phyloP scores from a whole-genome alignment of 1,140 invertebrate species.

The Antheraea pernyi region DNA sequence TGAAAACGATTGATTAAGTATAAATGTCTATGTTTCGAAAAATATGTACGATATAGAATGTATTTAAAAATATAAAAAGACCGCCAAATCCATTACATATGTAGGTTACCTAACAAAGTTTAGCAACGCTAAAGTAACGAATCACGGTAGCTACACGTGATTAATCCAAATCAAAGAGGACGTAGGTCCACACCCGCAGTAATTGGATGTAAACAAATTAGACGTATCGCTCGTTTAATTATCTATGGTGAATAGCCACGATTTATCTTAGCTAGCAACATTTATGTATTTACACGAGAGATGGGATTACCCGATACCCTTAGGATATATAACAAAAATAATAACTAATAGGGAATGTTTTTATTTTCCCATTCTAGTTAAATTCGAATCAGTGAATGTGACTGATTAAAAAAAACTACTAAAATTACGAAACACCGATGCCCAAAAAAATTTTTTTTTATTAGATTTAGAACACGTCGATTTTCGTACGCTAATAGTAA shows the following conservation, averaged over 20 bases:
- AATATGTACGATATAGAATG: too few relatives aligned
- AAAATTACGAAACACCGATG: too few relatives aligned
- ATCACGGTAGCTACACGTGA: constrained; percentile 16
- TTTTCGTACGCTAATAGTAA: too few relatives aligned
- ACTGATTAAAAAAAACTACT: too few relatives aligned
- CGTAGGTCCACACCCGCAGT: not conserved
- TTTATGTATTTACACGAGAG: constrained; percentile 3
- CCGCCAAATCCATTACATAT: not conserved
- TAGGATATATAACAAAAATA: not conserved
- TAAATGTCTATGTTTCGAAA: too few relatives aligned
- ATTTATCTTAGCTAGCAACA: constrained; percentile 17
- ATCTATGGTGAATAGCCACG: constrained; percentile 11
- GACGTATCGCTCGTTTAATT: constrained; percentile 1
- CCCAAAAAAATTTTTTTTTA: too few relatives aligned
- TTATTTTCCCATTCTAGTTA: too few relatives aligned
- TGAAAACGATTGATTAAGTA: too few relatives aligned
- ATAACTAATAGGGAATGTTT: too few relatives aligned
- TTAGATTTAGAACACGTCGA: too few relatives aligned
- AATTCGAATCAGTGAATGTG: too few relatives aligned
- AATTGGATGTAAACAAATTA: constrained; percentile 27
- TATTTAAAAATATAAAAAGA: too few relatives aligned
- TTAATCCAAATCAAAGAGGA: constrained; percentile 24
- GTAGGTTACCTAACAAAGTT: constrained; percentile 6
- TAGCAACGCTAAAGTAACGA: constrained; percentile 10
- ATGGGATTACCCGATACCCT: not conserved